Percentiles rank a stretch among this genome's conserved stretches.
These are phyloP conservation scores for Agrypnus murinus DNA, from an alignment of 2,888 invertebrate genomes.

Conservation along the genomic window DNA sequence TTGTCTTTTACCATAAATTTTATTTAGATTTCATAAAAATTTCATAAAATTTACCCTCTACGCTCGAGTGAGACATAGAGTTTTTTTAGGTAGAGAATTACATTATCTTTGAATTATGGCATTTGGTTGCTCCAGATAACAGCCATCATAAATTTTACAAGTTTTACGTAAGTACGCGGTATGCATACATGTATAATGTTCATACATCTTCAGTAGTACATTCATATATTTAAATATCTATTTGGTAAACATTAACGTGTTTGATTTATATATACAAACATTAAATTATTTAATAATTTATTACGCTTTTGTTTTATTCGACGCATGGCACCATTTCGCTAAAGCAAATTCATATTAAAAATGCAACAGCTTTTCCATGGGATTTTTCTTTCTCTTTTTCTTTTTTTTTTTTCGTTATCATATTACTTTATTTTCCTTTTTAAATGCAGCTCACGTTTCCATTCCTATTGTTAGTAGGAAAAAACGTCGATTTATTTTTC, in stretches of 20 bases:
- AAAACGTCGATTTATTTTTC: background rate
- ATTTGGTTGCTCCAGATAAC: background rate
- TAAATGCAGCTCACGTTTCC: background rate
- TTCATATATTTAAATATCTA: too few relatives aligned
- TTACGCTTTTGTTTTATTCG: too few relatives aligned
- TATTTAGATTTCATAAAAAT: too few relatives aligned
- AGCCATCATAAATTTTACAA: background rate
- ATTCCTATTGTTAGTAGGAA: background rate
- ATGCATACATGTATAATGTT: background rate
- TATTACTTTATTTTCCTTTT: background rate
- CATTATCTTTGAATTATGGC: background rate
- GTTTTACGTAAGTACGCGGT: background rate
- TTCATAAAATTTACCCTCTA: too few relatives aligned
- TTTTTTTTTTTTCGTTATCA: background rate
- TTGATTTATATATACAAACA: too few relatives aligned
- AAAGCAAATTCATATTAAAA: background rate
- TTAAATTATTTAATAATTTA: too few relatives aligned
- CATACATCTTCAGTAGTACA: background rate
- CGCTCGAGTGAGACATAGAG: too few relatives aligned
- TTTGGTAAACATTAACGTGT: too few relatives aligned
- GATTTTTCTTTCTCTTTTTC: background rate
- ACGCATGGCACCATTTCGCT: background rate
- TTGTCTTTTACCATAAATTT: too few relatives aligned
- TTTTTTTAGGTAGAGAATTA: background rate
- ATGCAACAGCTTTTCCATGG: background rate